Conservation (phyloP, 2,888 invertebrate genomes). For the Dorcus hopei region DNA sequence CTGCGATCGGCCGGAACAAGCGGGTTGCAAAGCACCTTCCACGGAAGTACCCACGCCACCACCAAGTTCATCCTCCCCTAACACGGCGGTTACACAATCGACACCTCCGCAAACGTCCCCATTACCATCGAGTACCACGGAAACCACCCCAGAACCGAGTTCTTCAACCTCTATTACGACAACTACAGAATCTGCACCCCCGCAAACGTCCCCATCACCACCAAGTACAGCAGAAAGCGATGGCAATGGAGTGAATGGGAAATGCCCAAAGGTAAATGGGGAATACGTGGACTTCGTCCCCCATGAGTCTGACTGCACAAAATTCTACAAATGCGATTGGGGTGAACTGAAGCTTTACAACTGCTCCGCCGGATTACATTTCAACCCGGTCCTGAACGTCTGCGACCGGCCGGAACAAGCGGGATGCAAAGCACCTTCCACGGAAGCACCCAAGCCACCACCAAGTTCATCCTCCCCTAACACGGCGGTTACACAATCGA, state of each 20-base stretch:
- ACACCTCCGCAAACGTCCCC: no score
- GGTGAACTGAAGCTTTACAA: slow-evolving; percentile 15
- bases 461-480: no score
- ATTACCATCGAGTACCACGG: neutral
- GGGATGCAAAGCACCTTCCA: neutral
- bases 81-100: no score
- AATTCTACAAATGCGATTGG: slow-evolving; percentile 16
- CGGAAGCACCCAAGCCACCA: no score
- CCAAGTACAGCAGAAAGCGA: slow-evolving; percentile 2
- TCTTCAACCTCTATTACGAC: no score
- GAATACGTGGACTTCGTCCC: slow-evolving; percentile 9
- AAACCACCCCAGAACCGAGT: neutral
- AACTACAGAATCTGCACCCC: no score
- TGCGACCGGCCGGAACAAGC: slow-evolving; percentile 7
- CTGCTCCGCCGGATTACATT: slow-evolving; percentile 15
- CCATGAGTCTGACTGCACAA: slow-evolving; percentile 15
- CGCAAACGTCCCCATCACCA: no score
- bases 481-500: no score
- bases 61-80: no score
- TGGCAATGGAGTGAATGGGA: neutral
- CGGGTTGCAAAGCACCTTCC: no score
- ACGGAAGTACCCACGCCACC: no score
- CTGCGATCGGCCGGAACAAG: no score
- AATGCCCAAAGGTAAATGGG: slow-evolving; percentile 4
- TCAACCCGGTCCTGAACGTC: slow-evolving; percentile 8